Percentiles rank a stretch among this genome's conserved stretches.
Evolutionary conservation across 2,113 vertebrate species (phyloP).

Genomic region (Cyprinus carpio): DNA sequence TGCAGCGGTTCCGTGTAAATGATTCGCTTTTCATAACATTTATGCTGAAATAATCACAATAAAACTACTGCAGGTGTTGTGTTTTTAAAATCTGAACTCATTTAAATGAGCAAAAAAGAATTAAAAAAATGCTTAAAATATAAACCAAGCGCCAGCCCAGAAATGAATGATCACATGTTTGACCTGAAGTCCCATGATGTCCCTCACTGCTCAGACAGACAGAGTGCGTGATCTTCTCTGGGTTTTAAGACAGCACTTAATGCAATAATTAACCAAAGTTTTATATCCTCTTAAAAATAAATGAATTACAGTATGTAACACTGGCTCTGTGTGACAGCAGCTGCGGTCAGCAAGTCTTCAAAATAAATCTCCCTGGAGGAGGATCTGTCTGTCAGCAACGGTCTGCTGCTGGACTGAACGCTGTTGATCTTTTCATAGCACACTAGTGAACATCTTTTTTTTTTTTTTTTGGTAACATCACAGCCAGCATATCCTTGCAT

Average conservation of each 20-base stretch:
- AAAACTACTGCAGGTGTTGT: neutral
- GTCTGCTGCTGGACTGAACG: neutral
- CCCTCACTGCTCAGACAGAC: slow-evolving; percentile 67
- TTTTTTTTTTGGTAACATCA: neutral
- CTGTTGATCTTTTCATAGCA: neutral
- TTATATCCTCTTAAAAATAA: slow-evolving; percentile 75
- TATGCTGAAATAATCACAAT: neutral
- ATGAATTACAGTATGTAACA: slow-evolving; percentile 76
- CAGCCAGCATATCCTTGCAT: neutral
- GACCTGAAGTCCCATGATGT: slow-evolving; percentile 72
- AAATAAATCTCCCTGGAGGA: slow-evolving; percentile 67
- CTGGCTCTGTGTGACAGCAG: slow-evolving; percentile 69
- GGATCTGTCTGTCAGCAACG: neutral
- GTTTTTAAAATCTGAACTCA: neutral
- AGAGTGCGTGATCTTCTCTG: slow-evolving; percentile 66
- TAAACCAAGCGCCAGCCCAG: neutral
- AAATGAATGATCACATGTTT: slow-evolving; percentile 47
- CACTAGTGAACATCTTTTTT: neutral
- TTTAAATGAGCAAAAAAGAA: neutral
- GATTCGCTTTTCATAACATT: neutral
- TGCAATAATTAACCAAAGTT: slow-evolving; percentile 79
- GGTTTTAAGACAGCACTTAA: slow-evolving; percentile 78
- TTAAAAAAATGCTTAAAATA: neutral
- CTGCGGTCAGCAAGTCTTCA: slow-evolving; percentile 69
- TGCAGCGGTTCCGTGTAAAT: neutral